phyloP scores from a whole-genome alignment of 2,797 vertebrate species.

The Sciurus vulgaris region DNA sequence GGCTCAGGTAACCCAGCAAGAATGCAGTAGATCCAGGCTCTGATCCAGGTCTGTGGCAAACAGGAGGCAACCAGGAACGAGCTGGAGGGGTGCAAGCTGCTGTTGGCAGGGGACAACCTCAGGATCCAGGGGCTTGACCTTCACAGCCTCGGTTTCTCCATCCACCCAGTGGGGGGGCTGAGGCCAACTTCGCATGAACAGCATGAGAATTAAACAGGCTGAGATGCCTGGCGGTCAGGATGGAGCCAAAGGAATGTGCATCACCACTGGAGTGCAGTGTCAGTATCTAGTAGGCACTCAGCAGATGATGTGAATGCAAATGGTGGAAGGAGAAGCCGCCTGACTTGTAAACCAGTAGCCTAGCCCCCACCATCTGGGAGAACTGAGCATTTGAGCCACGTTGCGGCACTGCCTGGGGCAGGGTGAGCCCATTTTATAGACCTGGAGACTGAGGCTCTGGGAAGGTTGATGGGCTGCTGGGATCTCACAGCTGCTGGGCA shows the following conservation, averaged over 20 bases:
- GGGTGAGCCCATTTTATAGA: not conserved
- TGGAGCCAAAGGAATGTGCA: not conserved
- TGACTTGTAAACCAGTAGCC: not conserved
- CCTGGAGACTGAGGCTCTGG: not conserved
- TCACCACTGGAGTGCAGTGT: not conserved
- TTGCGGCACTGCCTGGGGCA: not conserved
- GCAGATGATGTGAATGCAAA: not conserved
- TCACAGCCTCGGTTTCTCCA: not conserved
- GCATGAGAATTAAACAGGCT: not conserved
- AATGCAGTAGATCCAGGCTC: rapidly evolving
- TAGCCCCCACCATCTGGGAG: not conserved
- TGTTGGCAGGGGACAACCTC: not conserved
- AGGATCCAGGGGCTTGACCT: not conserved
- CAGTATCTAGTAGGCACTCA: not conserved
- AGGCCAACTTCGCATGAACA: not conserved
- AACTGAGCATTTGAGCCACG: rapidly evolving
- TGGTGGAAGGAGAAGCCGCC: not conserved
- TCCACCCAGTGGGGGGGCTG: not conserved
- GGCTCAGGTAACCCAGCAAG: not conserved
- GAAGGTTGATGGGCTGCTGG: rapidly evolving
- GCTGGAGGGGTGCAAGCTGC: not conserved
- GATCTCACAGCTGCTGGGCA: not conserved
- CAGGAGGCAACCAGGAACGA: not conserved
- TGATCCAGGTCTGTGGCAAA: not conserved
- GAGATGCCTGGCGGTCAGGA: not conserved